Evolutionary conservation across 2,797 vertebrate genomes (phyloP), one percentile per base, ranked within the genome.

Genomic region (Macrochelys suwanniensis): DNA sequence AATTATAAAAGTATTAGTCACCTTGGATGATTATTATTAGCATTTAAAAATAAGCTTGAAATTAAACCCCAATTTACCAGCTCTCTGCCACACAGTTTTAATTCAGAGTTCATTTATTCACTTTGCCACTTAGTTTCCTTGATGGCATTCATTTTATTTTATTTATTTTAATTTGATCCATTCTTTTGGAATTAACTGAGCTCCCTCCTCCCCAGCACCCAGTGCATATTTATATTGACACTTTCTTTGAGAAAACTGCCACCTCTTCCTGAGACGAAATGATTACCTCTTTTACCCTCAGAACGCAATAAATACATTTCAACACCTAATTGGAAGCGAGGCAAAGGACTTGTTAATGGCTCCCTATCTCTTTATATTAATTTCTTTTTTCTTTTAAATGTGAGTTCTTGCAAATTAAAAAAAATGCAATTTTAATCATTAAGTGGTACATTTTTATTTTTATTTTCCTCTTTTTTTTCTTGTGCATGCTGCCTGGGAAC

Each of bases 401-500:
- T 98, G 97, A 98, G 97, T 98, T 98, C 98, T 97, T 98, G 97
- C 94, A 97, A 98, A 97, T 96, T 94, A 95, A 97, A 77, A 56
- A 95, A 96, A 96, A 94, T 97, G 93, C 88, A 90, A 92, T 95
- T 97, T 89, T 97, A 94, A 94, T 96, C 92, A 93, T 92, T 42
- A 77, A 93, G 77, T 97, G 80, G 83, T 97, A 92, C 87, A 96
- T 99, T 98, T 99, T 98, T 98, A 96, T 98, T 99, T 98, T 98
- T 95, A 94, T 97, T 98, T 98, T 97, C 96, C 97, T 97, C 95
- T 98, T 98, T 98, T 98, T 98, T 98, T 98, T 98, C 98, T 99
- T 94, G 98, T 99, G 99, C 99, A 99, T 98, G 99, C 99, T 98
- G 99, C 98, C 98, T 98, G 99, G 99, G 99, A 99, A 98, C 97